A percentile compares a stretch with the other conserved stretches of the same genome.
These are phyloP conservation scores for Epistrophe eligans DNA, from an alignment of 2,888 invertebrate species.

Conservation along the genomic window DNA sequence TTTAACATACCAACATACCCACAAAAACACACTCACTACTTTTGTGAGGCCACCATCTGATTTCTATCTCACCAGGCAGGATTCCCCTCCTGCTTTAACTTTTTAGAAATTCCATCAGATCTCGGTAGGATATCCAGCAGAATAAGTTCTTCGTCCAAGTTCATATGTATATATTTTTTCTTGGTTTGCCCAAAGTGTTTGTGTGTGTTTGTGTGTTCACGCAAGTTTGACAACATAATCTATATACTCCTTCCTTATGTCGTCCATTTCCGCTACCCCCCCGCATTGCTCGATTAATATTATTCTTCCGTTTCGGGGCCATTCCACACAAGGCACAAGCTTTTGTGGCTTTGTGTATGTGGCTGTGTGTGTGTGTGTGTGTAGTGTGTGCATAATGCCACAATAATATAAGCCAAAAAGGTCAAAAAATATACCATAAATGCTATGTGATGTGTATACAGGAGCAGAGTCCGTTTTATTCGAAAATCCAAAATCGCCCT, in stretches of 20 bases:
- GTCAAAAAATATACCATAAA: constrained; percentile 66
- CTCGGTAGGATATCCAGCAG: constrained; percentile 48
- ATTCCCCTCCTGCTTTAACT: constrained; percentile 28
- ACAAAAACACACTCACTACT: neutral
- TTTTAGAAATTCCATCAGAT: constrained; percentile 62
- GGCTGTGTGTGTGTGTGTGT: neutral
- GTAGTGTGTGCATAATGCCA: constrained; percentile 13
- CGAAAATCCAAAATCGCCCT: constrained; percentile 31
- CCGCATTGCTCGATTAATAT: constrained; percentile 36
- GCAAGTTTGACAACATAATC: constrained; percentile 74
- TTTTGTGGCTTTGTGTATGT: constrained; percentile 1
- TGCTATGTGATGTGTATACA: constrained; percentile 28
- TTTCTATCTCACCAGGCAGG: constrained; percentile 12
- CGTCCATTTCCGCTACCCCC: neutral
- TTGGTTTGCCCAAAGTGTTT: constrained; percentile 25
- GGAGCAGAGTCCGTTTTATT: constrained; percentile 37
- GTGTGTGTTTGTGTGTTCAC: constrained; percentile 25
- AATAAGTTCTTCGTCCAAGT: constrained; percentile 28
- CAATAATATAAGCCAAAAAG: constrained; percentile 53
- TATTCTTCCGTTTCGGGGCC: constrained; percentile 15
- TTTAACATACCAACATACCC: constrained; percentile 19
- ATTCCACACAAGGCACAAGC: neutral
- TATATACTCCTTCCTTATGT: constrained; percentile 15
- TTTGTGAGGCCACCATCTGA: constrained; percentile 56
- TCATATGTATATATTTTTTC: neutral